Conservation (phyloP, 1,140 invertebrate species). For the Caenorhabditis elegans region WBcel235 BX284602.5:1276501-1277000, state of each 20-base stretch:
- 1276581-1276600: neutral
- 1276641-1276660: neutral
- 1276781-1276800: neutral
- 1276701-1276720: neutral
- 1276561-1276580: no score
- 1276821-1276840: neutral
- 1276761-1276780: neutral
- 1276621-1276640: neutral
- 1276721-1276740: neutral
- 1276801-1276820: neutral
- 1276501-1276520: neutral
- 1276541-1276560: neutral
- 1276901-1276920: neutral
- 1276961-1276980: neutral
- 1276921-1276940: neutral
- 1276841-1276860: no score
- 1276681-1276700: neutral
- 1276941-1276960: neutral
- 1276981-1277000: no score
- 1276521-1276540: constrained; percentile 14
- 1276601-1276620: constrained; percentile 5
- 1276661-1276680: neutral
- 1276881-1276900: neutral
- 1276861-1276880: neutral
- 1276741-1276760: neutral